Conservation (phyloP, 2,888 invertebrate genomes). For the Lithophane ornitopus region DNA sequence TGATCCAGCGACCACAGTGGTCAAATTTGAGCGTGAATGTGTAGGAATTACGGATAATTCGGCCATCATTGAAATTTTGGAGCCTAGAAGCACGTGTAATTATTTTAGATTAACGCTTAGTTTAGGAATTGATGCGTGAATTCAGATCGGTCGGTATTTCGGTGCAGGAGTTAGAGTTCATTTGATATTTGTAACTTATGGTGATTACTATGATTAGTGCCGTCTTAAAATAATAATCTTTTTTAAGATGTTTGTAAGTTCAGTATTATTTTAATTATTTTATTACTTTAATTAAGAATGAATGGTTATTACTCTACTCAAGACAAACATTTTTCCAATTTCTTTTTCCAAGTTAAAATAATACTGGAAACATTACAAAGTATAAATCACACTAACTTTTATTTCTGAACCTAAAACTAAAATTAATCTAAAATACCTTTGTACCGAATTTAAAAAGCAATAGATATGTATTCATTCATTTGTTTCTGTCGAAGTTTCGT, state of each 20-base stretch:
- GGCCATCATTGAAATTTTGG: constrained; percentile 54
- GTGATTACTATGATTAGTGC: background rate
- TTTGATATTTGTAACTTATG: background rate
- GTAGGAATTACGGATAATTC: constrained; percentile 59
- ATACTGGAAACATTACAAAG: too few relatives aligned
- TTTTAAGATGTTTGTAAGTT: background rate
- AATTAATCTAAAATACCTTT: too few relatives aligned
- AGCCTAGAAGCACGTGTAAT: constrained; percentile 36
- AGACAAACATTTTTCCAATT: background rate
- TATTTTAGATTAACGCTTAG: constrained; percentile 49
- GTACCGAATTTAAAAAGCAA: too few relatives aligned
- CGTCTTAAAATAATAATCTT: background rate
- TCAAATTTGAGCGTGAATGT: constrained; percentile 60
- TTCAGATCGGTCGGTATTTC: constrained; percentile 2
- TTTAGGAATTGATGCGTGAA: background rate
- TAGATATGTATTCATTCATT: too few relatives aligned
- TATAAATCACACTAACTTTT: too few relatives aligned
- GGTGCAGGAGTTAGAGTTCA: background rate
- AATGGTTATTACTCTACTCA: background rate
- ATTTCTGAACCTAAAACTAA: too few relatives aligned
- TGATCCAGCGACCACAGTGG: constrained; percentile 61
- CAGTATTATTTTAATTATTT: background rate
- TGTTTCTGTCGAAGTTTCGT: too few relatives aligned
- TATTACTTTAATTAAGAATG: background rate
- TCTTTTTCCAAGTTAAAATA: too few relatives aligned